A percentile compares a stretch with the other conserved stretches of the same genome.
phyloP scores from a whole-genome alignment of 2,888 invertebrate species.

The Pollenia angustigena region DNA sequence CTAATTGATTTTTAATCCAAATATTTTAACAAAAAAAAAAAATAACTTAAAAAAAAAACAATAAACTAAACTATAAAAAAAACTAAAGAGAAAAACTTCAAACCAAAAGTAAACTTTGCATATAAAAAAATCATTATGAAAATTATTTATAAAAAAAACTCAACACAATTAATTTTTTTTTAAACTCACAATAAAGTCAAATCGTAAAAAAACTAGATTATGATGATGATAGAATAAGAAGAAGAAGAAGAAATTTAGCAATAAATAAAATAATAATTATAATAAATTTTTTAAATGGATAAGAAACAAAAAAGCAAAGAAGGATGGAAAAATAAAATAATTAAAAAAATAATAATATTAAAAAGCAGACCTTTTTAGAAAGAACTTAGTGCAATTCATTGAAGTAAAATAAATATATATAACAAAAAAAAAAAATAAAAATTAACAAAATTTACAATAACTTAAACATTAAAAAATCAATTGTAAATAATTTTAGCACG shows the following conservation, averaged over 20 bases:
- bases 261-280: constrained; percentile 48
- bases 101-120: constrained; percentile 45
- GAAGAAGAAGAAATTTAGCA: constrained; percentile 57
- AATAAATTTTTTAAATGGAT: constrained; percentile 13
- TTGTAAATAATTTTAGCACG: constrained; percentile 83
- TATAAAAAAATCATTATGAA: constrained; percentile 31
- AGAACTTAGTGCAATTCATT: constrained; percentile 84
- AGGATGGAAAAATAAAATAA: constrained; percentile 50
- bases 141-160: constrained; percentile 40
- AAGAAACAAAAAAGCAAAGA: constrained; percentile 5
- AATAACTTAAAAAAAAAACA: constrained; percentile 35
- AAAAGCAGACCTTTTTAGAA: constrained; percentile 82
- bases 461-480: constrained; percentile 74
- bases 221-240: neutral
- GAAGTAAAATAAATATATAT: constrained; percentile 77
- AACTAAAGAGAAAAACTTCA: constrained; percentile 12
- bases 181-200: constrained; percentile 46
- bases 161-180: constrained; percentile 54
- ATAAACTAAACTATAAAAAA: constrained; percentile 23
- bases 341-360: constrained; percentile 55
- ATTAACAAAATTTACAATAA: constrained; percentile 69
- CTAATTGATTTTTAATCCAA: constrained; percentile 41
- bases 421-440: constrained; percentile 66
- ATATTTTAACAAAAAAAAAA: constrained; percentile 39
- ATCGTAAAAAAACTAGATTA: constrained; percentile 28